Evolutionary conservation across 1,140 invertebrate species (phyloP), one percentile per base, ranked within the genome.

Genomic region (Aphidius ervi): DNA sequence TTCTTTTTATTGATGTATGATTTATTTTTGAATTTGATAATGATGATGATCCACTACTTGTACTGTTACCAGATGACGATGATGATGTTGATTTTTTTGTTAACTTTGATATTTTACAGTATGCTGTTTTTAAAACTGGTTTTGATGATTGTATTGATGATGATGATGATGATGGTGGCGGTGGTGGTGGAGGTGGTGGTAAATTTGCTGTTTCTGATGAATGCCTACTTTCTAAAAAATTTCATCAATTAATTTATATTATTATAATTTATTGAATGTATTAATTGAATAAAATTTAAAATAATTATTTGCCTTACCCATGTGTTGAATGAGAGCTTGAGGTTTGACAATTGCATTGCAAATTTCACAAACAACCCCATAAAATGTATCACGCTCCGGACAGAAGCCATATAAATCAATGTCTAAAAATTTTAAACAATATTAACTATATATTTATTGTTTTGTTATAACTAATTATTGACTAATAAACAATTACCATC

Each of bases 331-430:
- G 8, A 81, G 72, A 54, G 84, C 85, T 78, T 85, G 84, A 55
- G 84, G 84, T 78, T 86, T 86, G 64, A 86, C 83, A 72, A 83
- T 82, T 10, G 81, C 79, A 65, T 84, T 83, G 70, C 85, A 87
- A 78, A 84, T 82, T 72, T 85, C 83, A 72, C 85, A 87, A 67
- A 86, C 81, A 10, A 85, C 84, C 43, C 83, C 84, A 67, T 84
- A 83, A 67, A 87, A 81, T 61, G 79, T 79, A 74, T 86, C 85
- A 70, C 83, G 82, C 68, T 85, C 84, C 43, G 85, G 85, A 64
- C 84, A 85, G 65, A 85, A 81, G 50, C 85, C 84, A 69, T 85
- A 85, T 16, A 86, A 78, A 68, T 82, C 82, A 74, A 86, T 86
- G 62, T 81, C 80, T 81, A 70, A 49, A 77, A 68, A 66, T 65